A percentile compares a stretch with the other conserved stretches of the same genome.
Conservation (phyloP, 1,140 invertebrate species). For the Pseudobourletiella spinata region DNA sequence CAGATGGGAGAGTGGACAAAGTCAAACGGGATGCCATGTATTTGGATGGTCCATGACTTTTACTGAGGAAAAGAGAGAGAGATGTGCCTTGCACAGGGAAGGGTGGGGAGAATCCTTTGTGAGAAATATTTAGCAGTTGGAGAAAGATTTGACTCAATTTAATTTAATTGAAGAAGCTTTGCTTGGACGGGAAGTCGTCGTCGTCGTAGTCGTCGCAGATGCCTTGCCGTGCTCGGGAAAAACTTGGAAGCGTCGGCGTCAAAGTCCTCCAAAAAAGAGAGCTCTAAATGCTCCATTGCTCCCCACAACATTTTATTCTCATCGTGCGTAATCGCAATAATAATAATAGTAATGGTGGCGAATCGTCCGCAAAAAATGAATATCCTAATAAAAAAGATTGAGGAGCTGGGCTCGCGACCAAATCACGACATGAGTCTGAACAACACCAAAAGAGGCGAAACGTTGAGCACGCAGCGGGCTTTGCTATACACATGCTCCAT, state of each 20-base stretch:
- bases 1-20: too few relatives aligned
- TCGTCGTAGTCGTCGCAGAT: neutral
- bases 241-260: neutral
- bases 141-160: conserved; percentile 2
- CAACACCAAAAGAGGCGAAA: neutral
- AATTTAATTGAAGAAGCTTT: neutral
- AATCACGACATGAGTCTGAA: neutral
- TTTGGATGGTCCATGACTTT: too few relatives aligned
- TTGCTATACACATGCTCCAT: too few relatives aligned
- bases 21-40: too few relatives aligned
- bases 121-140: too few relatives aligned
- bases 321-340: conserved; percentile 2
- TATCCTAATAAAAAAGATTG: neutral
- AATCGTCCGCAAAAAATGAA: neutral
- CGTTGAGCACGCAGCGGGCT: too few relatives aligned
- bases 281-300: conserved; percentile 1
- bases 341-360: neutral
- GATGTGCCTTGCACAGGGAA: too few relatives aligned
- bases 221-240: neutral
- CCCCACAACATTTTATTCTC: conserved; percentile 4
- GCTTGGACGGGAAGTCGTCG: neutral
- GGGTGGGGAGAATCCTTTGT: too few relatives aligned
- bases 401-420: conserved; percentile 6
- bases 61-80: too few relatives aligned
- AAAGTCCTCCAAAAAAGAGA: conserved; percentile 1